phyloP scores from a whole-genome alignment of 2,888 invertebrate genomes.

The Erebia epiphron region DNA sequence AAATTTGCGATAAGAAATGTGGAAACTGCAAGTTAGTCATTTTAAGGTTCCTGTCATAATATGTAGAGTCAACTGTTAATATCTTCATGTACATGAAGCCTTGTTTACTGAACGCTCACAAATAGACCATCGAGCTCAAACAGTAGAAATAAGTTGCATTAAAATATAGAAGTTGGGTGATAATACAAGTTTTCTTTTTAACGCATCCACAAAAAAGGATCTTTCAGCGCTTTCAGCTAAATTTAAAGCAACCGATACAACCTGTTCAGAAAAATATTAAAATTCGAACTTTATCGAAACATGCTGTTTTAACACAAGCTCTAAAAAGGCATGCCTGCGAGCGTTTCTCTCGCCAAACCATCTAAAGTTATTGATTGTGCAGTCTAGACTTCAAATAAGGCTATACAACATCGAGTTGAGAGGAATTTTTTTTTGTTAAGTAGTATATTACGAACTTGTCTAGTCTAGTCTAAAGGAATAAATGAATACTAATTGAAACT shows the following conservation, averaged over 20 bases:
- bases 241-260: not conserved
- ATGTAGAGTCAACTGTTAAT: no score
- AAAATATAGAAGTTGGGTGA: no score
- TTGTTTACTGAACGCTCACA: no score
- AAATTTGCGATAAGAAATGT: no score
- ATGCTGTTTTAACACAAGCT: conserved; percentile 20
- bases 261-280: conserved; percentile 1
- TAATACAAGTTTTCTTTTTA: no score
- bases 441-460: not conserved
- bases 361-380: conserved; percentile 32
- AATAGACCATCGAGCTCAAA: no score
- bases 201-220: no score
- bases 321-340: conserved; percentile 21
- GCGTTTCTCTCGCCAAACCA: conserved; percentile 29
- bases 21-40: no score
- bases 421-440: conserved; percentile 26
- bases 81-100: no score
- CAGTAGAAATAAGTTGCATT: no score
- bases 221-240: no score
- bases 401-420: conserved; percentile 22
- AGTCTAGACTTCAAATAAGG: conserved; percentile 31
- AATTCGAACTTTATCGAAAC: conserved; percentile 14
- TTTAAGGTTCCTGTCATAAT: no score
- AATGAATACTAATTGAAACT: conserved; percentile 18
- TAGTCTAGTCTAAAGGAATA: conserved; percentile 12